Evolutionary conservation across 2,888 invertebrate species (phyloP).

Genomic region (Tinea pellionella): DNA sequence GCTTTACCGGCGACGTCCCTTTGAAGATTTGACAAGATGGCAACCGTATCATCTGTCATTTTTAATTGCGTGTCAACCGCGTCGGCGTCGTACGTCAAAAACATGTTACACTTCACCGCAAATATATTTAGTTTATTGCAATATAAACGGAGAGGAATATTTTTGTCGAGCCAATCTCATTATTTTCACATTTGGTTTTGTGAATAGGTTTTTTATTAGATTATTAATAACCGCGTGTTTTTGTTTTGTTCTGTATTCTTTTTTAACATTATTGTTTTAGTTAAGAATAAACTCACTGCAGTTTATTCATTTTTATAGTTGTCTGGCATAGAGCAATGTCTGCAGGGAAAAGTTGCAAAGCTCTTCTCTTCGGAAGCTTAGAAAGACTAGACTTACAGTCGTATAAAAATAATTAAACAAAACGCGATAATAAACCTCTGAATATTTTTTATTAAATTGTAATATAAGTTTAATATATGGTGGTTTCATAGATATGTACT

Average conservation of each 20-base stretch:
- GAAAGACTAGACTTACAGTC: too few species aligned
- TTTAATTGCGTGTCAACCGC: constrained; percentile 63
- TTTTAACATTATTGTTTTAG: background rate
- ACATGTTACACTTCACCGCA: constrained; percentile 47
- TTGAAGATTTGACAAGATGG: constrained; percentile 50
- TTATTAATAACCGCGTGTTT: background rate
- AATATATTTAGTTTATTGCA: constrained; percentile 64
- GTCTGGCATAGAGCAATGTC: too few species aligned
- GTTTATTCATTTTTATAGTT: too few species aligned
- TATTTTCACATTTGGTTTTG: constrained; percentile 31
- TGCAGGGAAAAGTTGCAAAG: too few species aligned
- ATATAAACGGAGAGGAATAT: constrained; percentile 50
- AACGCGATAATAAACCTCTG: too few species aligned
- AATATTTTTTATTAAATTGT: too few species aligned
- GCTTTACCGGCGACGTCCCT: constrained; percentile 32
- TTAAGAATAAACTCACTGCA: too few species aligned
- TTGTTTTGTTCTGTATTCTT: constrained; percentile 2
- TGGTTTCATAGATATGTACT: too few species aligned
- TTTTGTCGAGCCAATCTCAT: constrained; percentile 34
- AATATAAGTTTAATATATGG: too few species aligned
- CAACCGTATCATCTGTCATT: constrained; percentile 63
- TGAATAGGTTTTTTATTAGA: background rate
- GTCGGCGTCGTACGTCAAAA: constrained; percentile 56
- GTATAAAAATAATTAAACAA: too few species aligned
- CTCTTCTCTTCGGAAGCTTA: too few species aligned